Conservation (phyloP, 1,140 invertebrate genomes). For the Meloidogyne floridensis region DNA sequence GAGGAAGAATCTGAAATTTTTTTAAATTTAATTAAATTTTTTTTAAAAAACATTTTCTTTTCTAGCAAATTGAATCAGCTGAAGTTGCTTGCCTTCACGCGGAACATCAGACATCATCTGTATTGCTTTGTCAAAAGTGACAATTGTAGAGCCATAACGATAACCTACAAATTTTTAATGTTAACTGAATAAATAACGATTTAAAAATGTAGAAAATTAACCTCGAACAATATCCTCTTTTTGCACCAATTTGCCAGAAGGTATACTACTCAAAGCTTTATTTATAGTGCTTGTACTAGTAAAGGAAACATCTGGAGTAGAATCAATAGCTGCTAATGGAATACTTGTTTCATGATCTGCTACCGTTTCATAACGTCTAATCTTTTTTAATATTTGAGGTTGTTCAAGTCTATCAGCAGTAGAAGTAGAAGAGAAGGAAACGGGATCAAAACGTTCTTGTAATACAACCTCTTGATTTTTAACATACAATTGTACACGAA, state of each 20-base stretch:
- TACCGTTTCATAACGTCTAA: slow-evolving; percentile 36
- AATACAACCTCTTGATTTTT: slow-evolving; percentile 35
- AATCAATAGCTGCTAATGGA: slow-evolving; percentile 25
- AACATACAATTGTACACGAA: slow-evolving; percentile 43
- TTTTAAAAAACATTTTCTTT: slow-evolving; percentile 32
- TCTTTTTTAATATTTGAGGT: slow-evolving; percentile 25
- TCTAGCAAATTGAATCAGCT: slow-evolving; percentile 40
- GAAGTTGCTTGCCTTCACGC: slow-evolving; percentile 42
- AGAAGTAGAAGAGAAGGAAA: not conserved
- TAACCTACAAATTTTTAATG: not conserved
- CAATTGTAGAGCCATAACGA: slow-evolving; percentile 37
- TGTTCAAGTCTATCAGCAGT: slow-evolving; percentile 15
- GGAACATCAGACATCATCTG: slow-evolving; percentile 30
- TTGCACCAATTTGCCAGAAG: slow-evolving; percentile 35
- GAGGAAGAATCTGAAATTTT: slow-evolving; percentile 39
- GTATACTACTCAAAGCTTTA: not conserved
- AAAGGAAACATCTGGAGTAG: slow-evolving; percentile 34
- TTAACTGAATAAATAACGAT: not conserved
- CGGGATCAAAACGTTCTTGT: slow-evolving; percentile 11
- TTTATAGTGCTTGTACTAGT: not conserved
- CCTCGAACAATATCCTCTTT: slow-evolving; percentile 39
- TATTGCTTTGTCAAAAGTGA: slow-evolving; percentile 31
- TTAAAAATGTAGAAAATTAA: slow-evolving; percentile 5
- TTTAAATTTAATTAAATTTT: slow-evolving; percentile 6
- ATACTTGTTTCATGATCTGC: not conserved